Evolutionary conservation across 2,797 vertebrate species (phyloP), one percentile per base, ranked within the genome.

Genomic region (Acanthurus lineatus): DNA sequence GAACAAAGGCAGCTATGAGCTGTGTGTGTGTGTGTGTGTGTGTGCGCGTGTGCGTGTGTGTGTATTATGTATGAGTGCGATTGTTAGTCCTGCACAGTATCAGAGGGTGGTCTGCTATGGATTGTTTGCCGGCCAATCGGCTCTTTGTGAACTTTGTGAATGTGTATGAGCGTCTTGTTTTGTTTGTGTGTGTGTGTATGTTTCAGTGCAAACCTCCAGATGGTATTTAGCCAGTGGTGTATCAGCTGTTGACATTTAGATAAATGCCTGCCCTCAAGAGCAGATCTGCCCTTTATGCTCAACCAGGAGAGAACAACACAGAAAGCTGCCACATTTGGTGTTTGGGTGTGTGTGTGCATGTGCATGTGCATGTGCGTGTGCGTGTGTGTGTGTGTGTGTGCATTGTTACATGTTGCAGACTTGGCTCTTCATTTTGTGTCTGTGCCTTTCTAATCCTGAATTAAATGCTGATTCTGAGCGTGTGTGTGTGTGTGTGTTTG

Each of bases 211-310:
- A 88, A 81, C 84, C 82, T 85, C 76, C 57, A 71, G 85, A 86
- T 93, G 93, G 85, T 93, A 93, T 93, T 94, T 93, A 92, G 90
- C 88, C 86, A 85, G 92, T 66, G 88, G 85, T 86, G 82, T 88
- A 92, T 91, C 88, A 88, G 89, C 87, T 84, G 88, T 89, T 95
- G 94, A 95, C 94, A 95, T 95, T 95, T 94, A 92, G 93, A 91
- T 93, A 93, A 94, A 95, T 93, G 90, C 80, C 92, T 92, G 81
- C 86, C 91, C 93, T 93, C 90, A 83, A 88, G 92, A 93, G 89
- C 86, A 79, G 81, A 87, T 80, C 87, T 93, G 90, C 88, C 92
- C 93, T 94, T 94, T 94, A 86, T 83, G 83, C 81, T 91, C 80
- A 81, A 89, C 88, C 63, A 86, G 84, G 72, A 87, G 82, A 82